A percentile compares a stretch with the other conserved stretches of the same genome.
These are phyloP conservation scores for Andrena bucephala DNA, from an alignment of 2,888 invertebrate species.

Conservation along the genomic window DNA sequence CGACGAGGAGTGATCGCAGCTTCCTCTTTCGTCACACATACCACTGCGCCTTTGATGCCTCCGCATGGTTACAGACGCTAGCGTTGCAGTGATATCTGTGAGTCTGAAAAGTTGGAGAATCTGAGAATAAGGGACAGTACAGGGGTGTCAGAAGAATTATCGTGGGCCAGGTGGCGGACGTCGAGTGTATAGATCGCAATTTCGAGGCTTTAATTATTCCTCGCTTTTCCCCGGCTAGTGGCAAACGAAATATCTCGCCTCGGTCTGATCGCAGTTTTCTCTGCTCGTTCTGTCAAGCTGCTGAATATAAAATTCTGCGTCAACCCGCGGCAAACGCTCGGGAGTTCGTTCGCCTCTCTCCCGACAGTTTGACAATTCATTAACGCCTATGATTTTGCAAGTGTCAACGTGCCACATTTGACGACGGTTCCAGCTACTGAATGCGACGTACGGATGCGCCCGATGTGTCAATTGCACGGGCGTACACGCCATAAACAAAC, in stretches of 20 bases:
- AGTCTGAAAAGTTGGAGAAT: not conserved
- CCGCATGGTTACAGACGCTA: not conserved
- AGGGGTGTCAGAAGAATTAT: slow-evolving; percentile 16
- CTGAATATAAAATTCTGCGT: slow-evolving; percentile 15
- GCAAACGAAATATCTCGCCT: not conserved
- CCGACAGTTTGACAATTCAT: slow-evolving; percentile 66
- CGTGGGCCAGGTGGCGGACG: not conserved
- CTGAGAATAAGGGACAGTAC: not conserved
- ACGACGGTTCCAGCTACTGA: slow-evolving; percentile 33
- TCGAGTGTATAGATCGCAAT: slow-evolving; percentile 6
- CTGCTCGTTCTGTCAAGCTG: not conserved
- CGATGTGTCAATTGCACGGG: slow-evolving; percentile 60
- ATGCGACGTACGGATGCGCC: slow-evolving; percentile 50
- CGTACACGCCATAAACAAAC: slow-evolving; percentile 52
- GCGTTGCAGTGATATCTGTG: slow-evolving; percentile 15
- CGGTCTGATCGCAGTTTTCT: not conserved
- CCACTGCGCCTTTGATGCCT: not conserved
- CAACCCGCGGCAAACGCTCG: not conserved
- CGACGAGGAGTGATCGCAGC: no score
- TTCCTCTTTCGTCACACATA: slow-evolving; percentile 9
- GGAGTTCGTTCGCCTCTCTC: slow-evolving; percentile 28
- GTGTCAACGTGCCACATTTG: slow-evolving; percentile 62
- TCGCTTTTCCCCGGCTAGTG: not conserved
- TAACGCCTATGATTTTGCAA: slow-evolving; percentile 60
- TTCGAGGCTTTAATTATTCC: not conserved